Conservation (phyloP, 2,113 vertebrate species). For the Rutilus rutilus region DNA sequence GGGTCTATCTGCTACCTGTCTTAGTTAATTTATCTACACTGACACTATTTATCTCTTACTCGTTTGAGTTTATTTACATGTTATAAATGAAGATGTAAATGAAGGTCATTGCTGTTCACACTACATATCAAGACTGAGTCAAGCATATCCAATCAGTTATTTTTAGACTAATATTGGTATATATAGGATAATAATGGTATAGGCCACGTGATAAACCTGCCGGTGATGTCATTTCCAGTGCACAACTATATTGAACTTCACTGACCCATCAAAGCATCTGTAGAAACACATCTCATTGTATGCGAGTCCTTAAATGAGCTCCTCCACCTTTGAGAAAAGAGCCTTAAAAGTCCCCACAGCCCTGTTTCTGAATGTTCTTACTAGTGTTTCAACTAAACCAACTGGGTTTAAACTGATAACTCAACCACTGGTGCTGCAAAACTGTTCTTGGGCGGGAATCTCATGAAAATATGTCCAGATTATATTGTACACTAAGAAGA, state of each 20-base stretch:
- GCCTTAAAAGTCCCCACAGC: conserved; percentile 10
- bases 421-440: neutral
- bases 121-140: neutral
- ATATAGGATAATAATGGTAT: neutral
- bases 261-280: neutral
- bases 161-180: neutral
- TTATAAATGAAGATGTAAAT: conserved; percentile 39
- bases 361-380: conserved; percentile 29
- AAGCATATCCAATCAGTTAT: neutral
- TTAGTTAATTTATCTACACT: neutral
- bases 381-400: neutral
- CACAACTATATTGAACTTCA: conserved; percentile 38
- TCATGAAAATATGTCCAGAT: neutral
- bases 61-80: conserved; percentile 1
- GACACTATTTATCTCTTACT: conserved; percentile 22
- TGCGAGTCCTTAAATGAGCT: conserved; percentile 1
- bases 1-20: neutral
- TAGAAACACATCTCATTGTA: neutral
- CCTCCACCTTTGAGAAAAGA: conserved; percentile 22
- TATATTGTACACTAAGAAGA: neutral
- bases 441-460: neutral
- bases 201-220: neutral
- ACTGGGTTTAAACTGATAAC: neutral
- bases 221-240: conserved; percentile 43
- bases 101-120: conserved; percentile 27